Evolutionary conservation across 2,888 invertebrate genomes (phyloP).

Genomic region (Ochropleura plecta): DNA sequence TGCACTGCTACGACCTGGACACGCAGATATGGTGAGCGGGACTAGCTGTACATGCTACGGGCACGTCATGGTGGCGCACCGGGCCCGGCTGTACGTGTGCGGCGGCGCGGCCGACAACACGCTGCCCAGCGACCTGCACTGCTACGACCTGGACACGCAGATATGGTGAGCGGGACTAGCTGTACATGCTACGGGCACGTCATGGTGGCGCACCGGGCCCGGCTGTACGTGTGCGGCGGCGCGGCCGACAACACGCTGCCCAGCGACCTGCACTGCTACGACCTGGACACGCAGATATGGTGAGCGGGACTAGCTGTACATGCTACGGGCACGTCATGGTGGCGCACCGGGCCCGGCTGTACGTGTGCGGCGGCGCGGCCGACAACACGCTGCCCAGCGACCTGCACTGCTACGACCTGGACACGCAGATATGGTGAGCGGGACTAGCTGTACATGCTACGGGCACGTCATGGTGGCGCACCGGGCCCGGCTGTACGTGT

Average conservation of each 20-base stretch:
- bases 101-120: constrained; percentile 98
- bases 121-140: constrained; percentile 97
- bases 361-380: constrained; percentile 98
- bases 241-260: constrained; percentile 98
- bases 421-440: constrained; percentile 95
- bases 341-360: constrained; percentile 96
- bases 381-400: constrained; percentile 98
- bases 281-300: constrained; percentile 96
- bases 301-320: constrained; percentile 60
- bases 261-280: constrained; percentile 97
- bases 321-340: constrained; percentile 99
- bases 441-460: constrained; percentile 89
- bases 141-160: constrained; percentile 96
- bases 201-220: constrained; percentile 97
- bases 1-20: constrained; percentile 97
- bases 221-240: constrained; percentile 98
- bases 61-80: constrained; percentile 98
- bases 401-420: constrained; percentile 96
- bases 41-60: constrained; percentile 95
- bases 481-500: constrained; percentile 97
- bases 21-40: constrained; percentile 94
- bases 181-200: constrained; percentile 96
- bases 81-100: constrained; percentile 97
- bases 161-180: constrained; percentile 91
- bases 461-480: constrained; percentile 99